Percentiles rank a stretch among this genome's conserved stretches.
Evolutionary conservation across 1,140 invertebrate genomes (phyloP).

Genomic region (Drosophila watanabei): DNA sequence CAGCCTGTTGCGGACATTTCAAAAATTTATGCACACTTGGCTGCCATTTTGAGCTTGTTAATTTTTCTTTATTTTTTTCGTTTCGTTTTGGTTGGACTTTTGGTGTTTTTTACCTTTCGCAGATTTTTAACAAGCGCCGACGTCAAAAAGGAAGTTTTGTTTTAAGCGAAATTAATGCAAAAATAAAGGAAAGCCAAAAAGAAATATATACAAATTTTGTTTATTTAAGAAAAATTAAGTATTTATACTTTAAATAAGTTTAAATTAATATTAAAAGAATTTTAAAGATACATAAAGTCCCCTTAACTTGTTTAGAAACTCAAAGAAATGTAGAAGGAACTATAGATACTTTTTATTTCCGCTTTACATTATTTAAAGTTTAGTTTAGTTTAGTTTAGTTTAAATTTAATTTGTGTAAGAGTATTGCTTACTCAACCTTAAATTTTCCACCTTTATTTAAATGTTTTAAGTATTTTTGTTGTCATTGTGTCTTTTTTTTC

Average conservation of each 20-base stretch:
- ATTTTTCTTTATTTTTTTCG: slow-evolving; percentile 57
- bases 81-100: slow-evolving; percentile 39
- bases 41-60: slow-evolving; percentile 79
- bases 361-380: not conserved
- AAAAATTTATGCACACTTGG: slow-evolving; percentile 82
- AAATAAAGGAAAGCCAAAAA: slow-evolving; percentile 50
- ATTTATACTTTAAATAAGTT: too few species aligned
- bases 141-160: slow-evolving; percentile 76
- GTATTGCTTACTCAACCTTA: not conserved
- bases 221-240: not conserved
- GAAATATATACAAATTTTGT: slow-evolving; percentile 49
- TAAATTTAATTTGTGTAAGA: slow-evolving; percentile 3
- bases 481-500: slow-evolving; percentile 36
- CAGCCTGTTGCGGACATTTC: slow-evolving; percentile 65
- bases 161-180: slow-evolving; percentile 30
- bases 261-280: too few species aligned
- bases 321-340: not conserved
- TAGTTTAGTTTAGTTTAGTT: not conserved
- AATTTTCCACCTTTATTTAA: slow-evolving; percentile 29
- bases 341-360: not conserved
- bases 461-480: slow-evolving; percentile 31
- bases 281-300: not conserved
- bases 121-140: slow-evolving; percentile 80
- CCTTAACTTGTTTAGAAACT: not conserved
- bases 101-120: slow-evolving; percentile 64